A percentile compares a stretch with the other conserved stretches of the same genome.
These are phyloP conservation scores for Solenopsis invicta DNA, from an alignment of 1,140 invertebrate genomes.

Conservation along the genomic window DNA sequence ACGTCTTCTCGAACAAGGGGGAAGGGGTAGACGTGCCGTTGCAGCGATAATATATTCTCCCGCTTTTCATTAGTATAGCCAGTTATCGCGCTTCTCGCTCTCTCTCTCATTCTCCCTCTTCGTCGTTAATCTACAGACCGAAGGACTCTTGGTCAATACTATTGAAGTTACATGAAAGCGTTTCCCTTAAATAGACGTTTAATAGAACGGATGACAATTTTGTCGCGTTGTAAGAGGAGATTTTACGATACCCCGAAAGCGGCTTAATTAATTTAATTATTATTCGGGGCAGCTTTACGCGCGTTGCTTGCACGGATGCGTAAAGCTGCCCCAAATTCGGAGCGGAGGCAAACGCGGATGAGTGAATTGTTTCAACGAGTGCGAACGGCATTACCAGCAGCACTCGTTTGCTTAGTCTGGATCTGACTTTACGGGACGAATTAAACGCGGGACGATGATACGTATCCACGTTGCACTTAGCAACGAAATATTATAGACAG, in stretches of 20 bases:
- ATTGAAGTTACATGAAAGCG: constrained; percentile 38
- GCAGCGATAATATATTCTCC: constrained; percentile 37
- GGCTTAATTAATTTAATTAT: constrained; percentile 35
- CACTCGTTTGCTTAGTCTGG: neutral
- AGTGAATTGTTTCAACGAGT: neutral
- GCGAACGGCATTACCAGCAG: neutral
- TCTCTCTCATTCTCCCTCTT: neutral
- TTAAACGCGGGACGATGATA: constrained; percentile 68
- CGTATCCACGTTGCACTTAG: constrained; percentile 76
- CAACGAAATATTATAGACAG: constrained; percentile 75
- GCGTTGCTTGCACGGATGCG: neutral
- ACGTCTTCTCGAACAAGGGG: constrained; percentile 16
- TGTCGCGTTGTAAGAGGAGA: neutral
- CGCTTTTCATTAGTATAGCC: constrained; percentile 43
- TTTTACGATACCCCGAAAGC: constrained; percentile 32
- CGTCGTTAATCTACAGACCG: constrained; percentile 32
- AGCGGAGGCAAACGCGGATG: neutral
- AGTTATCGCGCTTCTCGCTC: constrained; percentile 25
- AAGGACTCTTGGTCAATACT: constrained; percentile 5
- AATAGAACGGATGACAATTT: constrained; percentile 47
- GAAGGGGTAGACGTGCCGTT: constrained; percentile 10
- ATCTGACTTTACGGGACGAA: constrained; percentile 62
- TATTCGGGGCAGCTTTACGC: neutral
- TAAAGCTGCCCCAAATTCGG: constrained; percentile 11
- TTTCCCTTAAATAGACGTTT: constrained; percentile 36